A percentile compares a stretch with the other conserved stretches of the same genome.
These are phyloP conservation scores for Ornithoptera priamus DNA, from an alignment of 2,888 invertebrate genomes.

Conservation along the genomic window DNA sequence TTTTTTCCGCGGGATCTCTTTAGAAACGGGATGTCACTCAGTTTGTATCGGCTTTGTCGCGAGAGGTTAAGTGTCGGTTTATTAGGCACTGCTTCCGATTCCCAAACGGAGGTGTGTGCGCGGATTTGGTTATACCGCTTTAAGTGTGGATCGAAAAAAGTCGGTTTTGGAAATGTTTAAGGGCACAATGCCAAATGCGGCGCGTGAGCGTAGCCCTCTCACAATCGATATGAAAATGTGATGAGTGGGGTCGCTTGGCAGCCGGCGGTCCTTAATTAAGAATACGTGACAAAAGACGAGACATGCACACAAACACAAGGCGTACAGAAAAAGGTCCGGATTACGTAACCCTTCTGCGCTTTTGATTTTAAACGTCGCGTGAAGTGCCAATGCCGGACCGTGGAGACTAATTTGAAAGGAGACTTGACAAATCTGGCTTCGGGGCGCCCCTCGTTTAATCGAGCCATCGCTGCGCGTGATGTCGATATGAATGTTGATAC, in stretches of 20 bases:
- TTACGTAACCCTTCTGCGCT: constrained; percentile 78
- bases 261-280: constrained; percentile 77
- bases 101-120: constrained; percentile 71
- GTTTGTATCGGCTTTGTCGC: constrained; percentile 78
- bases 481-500: constrained; percentile 76
- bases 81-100: constrained; percentile 75
- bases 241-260: constrained; percentile 69
- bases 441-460: constrained; percentile 71
- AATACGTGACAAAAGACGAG: constrained; percentile 81
- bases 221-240: constrained; percentile 74
- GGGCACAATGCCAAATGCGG: constrained; percentile 47
- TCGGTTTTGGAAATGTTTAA: constrained; percentile 48
- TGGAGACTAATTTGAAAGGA: constrained; percentile 74
- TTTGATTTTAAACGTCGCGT: constrained; percentile 78
- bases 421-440: constrained; percentile 78
- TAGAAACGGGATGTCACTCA: constrained; percentile 76
- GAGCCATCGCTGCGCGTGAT: constrained; percentile 67
- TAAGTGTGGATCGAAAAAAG: constrained; percentile 37
- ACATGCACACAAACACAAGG: constrained; percentile 75
- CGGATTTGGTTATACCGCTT: constrained; percentile 59
- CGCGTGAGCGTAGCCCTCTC: constrained; percentile 53
- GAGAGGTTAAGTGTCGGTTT: constrained; percentile 78
- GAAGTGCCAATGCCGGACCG: constrained; percentile 69
- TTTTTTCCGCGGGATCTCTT: constrained; percentile 77
- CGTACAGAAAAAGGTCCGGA: constrained; percentile 75